These are phyloP conservation scores for Peromyscus nudipes DNA, from an alignment of 2,797 vertebrate genomes.

Conservation along the genomic window DNA sequence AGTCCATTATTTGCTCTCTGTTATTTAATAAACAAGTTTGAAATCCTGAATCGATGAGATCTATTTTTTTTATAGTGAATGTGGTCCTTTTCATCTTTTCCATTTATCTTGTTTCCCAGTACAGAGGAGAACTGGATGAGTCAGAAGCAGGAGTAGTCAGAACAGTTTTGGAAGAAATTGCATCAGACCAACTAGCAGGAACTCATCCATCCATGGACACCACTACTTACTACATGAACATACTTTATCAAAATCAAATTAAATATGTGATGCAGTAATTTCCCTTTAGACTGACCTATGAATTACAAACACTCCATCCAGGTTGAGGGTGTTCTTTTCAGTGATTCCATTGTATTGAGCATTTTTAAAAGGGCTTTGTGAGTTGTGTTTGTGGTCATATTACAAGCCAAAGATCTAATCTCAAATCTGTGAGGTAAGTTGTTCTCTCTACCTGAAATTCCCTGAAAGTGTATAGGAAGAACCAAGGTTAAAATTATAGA, in stretches of 20 bases:
- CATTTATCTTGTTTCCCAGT: background rate
- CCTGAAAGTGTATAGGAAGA: background rate
- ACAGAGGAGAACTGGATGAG: background rate
- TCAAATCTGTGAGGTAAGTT: background rate
- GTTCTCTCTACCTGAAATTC: background rate
- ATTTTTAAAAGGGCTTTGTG: background rate
- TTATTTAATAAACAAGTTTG: constrained; percentile 3
- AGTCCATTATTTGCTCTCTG: background rate
- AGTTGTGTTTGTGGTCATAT: background rate
- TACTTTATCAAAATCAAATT: background rate
- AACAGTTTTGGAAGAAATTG: background rate
- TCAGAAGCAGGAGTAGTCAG: background rate
- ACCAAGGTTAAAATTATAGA: background rate
- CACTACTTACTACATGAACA: background rate
- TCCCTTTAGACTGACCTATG: background rate
- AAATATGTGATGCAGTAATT: background rate
- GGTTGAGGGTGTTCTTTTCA: background rate
- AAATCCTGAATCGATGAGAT: background rate
- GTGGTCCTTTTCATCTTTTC: background rate
- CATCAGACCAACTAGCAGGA: background rate
- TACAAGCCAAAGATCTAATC: background rate
- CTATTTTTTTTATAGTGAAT: background rate
- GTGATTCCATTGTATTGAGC: background rate
- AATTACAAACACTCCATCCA: background rate
- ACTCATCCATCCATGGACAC: background rate